Evolutionary conservation across 2,113 vertebrate genomes (phyloP), one percentile per base, ranked within the genome.

Genomic region (Indicator maculatus): DNA sequence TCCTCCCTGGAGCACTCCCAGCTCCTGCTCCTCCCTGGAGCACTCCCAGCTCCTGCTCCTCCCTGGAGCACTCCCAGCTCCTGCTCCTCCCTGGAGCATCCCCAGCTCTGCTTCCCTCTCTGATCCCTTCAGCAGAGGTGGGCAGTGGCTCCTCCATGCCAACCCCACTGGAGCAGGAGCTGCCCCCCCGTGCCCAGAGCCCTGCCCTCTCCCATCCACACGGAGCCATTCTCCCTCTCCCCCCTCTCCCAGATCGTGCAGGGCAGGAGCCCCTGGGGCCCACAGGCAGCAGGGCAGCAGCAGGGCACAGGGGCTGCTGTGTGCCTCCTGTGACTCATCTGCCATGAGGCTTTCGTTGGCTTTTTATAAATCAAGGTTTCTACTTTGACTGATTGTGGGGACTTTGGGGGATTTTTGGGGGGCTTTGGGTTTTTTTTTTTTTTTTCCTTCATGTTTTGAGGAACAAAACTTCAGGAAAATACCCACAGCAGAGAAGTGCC

Each of bases 361-460:
- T 93, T 92, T 79, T 90, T 85, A 67, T 55, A 92, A 79, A 36
- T 1, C 1, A 9, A 91, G 73, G 83, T 78, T 94, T 95, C 53
- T 38, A 88, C 47, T 69, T 77, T 70, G 91, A 82, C 87, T 60
- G 44, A 20, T 38, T 7, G 6, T 6, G 24, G 96, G 95, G 94
- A 95, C 55, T 95, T 95, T 84, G 89, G 83, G 69, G 78, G 28
- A 36, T 47, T 47, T 18, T 18, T 47, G 17, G 83, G 66, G 4
- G 20, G 45, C 7, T 50, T 50, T 50, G 83, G 63, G 5, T 12
- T 6, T 23, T 24, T 41, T 1, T 2, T 10, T 64, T 77, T 38
- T 83, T n/a, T n/a, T n/a, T n/a, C n/a, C 60, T 92, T 44, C 44
- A 11, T 66, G 69, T 81, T 97, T 96, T 95, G 93, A 97, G 96